A percentile compares a stretch with the other conserved stretches of the same genome.
Evolutionary conservation across 2,113 vertebrate species (phyloP).

Genomic region (Protobothrops mucrosquamatus): DNA sequence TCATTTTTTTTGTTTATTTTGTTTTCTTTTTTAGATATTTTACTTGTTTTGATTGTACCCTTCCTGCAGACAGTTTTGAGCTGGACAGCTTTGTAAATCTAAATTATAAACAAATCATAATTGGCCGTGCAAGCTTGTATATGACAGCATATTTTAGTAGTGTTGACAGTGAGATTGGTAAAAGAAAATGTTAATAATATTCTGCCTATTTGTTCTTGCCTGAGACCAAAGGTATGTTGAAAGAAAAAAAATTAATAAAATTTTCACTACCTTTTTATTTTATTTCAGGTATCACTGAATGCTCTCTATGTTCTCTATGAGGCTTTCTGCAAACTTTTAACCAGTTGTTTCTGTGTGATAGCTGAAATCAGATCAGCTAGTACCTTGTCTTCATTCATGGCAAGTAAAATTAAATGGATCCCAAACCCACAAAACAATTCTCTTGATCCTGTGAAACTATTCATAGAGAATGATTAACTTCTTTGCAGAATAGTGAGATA

Average conservation of each 20-base stretch:
- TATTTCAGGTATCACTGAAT: not conserved
- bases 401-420: not conserved
- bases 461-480: not conserved
- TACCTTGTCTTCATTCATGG: not conserved
- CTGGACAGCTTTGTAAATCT: not conserved
- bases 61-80: not conserved
- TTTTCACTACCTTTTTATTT: not conserved
- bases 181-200: not conserved
- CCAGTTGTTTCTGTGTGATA: not conserved
- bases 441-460: not conserved
- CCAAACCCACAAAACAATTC: not conserved
- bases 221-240: not conserved
- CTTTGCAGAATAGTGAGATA: not conserved
- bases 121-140: not conserved
- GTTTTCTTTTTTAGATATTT: not conserved
- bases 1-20: not conserved
- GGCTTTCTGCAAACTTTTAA: not conserved
- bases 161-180: not conserved
- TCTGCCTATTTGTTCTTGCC: not conserved
- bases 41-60: not conserved
- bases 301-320: not conserved
- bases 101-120: not conserved
- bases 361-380: not conserved
- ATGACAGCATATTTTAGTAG: not conserved
- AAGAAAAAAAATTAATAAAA: not conserved